Evolutionary conservation across 2,888 invertebrate genomes (phyloP).

Genomic region (Macropis europaea): DNA sequence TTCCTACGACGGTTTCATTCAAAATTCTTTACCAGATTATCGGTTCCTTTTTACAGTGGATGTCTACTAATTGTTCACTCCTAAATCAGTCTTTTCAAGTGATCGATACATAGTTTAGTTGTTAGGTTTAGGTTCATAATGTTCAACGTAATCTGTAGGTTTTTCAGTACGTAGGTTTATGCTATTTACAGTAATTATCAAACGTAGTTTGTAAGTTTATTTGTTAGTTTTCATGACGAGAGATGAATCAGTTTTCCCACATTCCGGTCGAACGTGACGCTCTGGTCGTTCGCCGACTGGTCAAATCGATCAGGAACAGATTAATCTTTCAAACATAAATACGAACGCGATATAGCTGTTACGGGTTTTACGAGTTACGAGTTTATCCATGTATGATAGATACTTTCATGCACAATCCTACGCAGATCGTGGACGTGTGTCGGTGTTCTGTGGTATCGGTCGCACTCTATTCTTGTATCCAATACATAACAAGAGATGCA

Average conservation of each 20-base stretch:
- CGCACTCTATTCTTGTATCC: constrained; percentile 51
- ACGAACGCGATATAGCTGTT: constrained; percentile 43
- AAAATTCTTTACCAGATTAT: constrained; percentile 58
- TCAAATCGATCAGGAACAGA: constrained; percentile 52
- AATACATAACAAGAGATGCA: constrained; percentile 50
- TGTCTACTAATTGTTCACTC: constrained; percentile 59
- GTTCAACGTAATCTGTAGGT: constrained; percentile 68
- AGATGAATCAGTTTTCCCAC: constrained; percentile 61
- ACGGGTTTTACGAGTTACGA: constrained; percentile 49
- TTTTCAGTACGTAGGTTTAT: constrained; percentile 70
- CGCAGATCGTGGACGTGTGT: constrained; percentile 54
- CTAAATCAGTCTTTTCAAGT: constrained; percentile 59
- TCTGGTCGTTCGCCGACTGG: constrained; percentile 60
- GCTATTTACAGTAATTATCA: constrained; percentile 66
- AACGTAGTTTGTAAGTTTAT: constrained; percentile 68
- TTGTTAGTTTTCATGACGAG: constrained; percentile 64
- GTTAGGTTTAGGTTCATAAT: constrained; percentile 72
- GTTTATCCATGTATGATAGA: constrained; percentile 54
- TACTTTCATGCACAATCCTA: constrained; percentile 57
- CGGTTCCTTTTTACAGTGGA: constrained; percentile 65
- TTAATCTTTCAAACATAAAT: constrained; percentile 57
- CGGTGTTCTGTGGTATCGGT: constrained; percentile 54
- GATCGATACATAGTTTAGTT: constrained; percentile 67
- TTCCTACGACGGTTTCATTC: constrained; percentile 50
- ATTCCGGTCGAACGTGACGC: constrained; percentile 54